phyloP scores from a whole-genome alignment of 2,797 vertebrate species.

The Apogon hyalosoma region DNA sequence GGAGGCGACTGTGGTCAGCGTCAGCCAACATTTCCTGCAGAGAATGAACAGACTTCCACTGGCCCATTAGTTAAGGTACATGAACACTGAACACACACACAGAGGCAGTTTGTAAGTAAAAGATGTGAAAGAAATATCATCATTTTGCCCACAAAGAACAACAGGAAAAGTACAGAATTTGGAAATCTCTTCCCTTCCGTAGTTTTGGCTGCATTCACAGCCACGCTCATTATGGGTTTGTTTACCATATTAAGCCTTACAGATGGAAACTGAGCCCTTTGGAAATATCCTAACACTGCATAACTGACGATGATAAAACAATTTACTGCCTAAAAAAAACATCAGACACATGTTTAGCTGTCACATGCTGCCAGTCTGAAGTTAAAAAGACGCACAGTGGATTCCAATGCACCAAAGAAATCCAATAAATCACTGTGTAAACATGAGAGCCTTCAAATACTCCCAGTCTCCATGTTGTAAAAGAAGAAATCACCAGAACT shows the following conservation, averaged over 20 bases:
- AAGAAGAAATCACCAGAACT: slow-evolving; percentile 34
- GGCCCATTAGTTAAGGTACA: slow-evolving; percentile 18
- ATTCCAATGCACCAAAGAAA: slow-evolving; percentile 1
- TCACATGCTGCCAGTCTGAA: slow-evolving; percentile 1
- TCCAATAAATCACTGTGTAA: slow-evolving; percentile 35
- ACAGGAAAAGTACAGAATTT: background rate
- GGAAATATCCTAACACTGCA: background rate
- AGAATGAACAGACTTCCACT: slow-evolving; percentile 10
- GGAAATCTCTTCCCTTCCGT: background rate
- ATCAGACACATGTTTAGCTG: slow-evolving; percentile 16
- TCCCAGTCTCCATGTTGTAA: slow-evolving; percentile 33
- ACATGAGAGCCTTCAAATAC: slow-evolving; percentile 21
- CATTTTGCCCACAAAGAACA: background rate
- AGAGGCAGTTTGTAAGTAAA: slow-evolving; percentile 11
- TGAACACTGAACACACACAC: slow-evolving; percentile 8
- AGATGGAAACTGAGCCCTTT: slow-evolving; percentile 18
- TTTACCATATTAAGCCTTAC: slow-evolving; percentile 25
- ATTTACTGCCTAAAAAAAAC: slow-evolving; percentile 4
- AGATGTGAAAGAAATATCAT: background rate
- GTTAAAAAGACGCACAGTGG: slow-evolving; percentile 7
- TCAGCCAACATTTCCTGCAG: background rate
- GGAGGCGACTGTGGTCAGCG: background rate
- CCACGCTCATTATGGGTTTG: slow-evolving; percentile 21
- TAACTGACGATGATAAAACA: slow-evolving; percentile 22
- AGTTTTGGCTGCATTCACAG: background rate